Percentiles rank a stretch among this genome's conserved stretches.
phyloP scores from a whole-genome alignment of 2,888 invertebrate species.

The Scaptomyza caliginosa region DNA sequence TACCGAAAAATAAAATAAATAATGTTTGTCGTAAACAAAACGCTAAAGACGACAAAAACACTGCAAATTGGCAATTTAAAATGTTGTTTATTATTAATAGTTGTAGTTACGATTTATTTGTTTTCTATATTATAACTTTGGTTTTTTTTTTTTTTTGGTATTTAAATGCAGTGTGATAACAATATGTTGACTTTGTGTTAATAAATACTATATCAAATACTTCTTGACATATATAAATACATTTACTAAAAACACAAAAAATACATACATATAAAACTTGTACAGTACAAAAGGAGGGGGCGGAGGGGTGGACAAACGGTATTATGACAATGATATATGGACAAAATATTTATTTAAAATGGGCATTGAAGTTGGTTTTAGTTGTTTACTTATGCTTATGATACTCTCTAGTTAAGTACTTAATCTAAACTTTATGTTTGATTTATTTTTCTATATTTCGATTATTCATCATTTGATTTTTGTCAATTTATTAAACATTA shows the following conservation, averaged over 20 bases:
- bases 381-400: slow-evolving; percentile 6
- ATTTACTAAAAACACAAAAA: too few species aligned
- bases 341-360: not conserved
- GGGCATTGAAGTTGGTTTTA: not conserved
- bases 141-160: slow-evolving; percentile 40
- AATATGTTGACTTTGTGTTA: slow-evolving; percentile 77
- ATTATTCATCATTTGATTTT: slow-evolving; percentile 2
- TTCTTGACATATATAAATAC: slow-evolving; percentile 29
- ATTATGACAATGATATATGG: too few species aligned
- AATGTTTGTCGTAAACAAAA: not conserved
- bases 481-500: slow-evolving; percentile 20
- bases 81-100: slow-evolving; percentile 70
- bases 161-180: slow-evolving; percentile 76
- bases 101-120: slow-evolving; percentile 65
- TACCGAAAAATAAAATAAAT: slow-evolving; percentile 20
- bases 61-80: slow-evolving; percentile 58
- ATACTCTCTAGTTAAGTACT: slow-evolving; percentile 23
- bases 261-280: slow-evolving; percentile 27
- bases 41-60: not conserved
- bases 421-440: slow-evolving; percentile 17
- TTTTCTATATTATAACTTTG: slow-evolving; percentile 40
- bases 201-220: slow-evolving; percentile 75
- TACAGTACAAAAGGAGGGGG: too few species aligned
- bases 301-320: too few species aligned
- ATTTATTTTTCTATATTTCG: slow-evolving; percentile 14